Conservation (phyloP, 53 echinoderm and acorn worm genomes). For the Arbacia lixula region DNA sequence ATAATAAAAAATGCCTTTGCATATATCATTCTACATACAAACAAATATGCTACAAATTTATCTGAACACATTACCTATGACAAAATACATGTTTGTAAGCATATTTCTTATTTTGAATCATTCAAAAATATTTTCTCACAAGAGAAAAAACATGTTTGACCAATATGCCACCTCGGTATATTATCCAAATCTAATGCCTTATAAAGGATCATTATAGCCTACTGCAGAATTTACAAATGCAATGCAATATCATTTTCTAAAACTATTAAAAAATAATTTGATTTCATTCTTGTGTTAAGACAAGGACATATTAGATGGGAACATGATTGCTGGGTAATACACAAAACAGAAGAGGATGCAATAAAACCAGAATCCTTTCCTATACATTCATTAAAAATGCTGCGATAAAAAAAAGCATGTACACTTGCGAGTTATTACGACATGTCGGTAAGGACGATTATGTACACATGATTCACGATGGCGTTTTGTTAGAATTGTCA, state of each 20-base stretch:
- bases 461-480: constrained; percentile 35
- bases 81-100: constrained; percentile 18
- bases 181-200: constrained; percentile 15
- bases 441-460: too few relatives aligned
- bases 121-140: background rate
- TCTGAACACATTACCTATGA: constrained; percentile 36
- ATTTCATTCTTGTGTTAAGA: too few relatives aligned
- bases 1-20: constrained; percentile 57
- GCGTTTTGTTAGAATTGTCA: too few relatives aligned
- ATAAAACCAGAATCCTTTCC: too few relatives aligned
- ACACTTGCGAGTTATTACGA: too few relatives aligned
- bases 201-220: constrained; percentile 19
- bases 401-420: too few relatives aligned
- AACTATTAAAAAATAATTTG: too few relatives aligned
- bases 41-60: constrained; percentile 50
- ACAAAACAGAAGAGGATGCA: too few relatives aligned
- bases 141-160: constrained; percentile 3
- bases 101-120: constrained; percentile 24
- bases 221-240: constrained; percentile 10
- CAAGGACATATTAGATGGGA: too few relatives aligned
- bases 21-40: constrained; percentile 51
- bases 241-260: constrained; percentile 21
- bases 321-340: too few relatives aligned
- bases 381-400: too few relatives aligned
- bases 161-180: constrained; percentile 21